Evolutionary conservation across 1,140 invertebrate genomes (phyloP).

Genomic region (Harpegnathos saltator): DNA sequence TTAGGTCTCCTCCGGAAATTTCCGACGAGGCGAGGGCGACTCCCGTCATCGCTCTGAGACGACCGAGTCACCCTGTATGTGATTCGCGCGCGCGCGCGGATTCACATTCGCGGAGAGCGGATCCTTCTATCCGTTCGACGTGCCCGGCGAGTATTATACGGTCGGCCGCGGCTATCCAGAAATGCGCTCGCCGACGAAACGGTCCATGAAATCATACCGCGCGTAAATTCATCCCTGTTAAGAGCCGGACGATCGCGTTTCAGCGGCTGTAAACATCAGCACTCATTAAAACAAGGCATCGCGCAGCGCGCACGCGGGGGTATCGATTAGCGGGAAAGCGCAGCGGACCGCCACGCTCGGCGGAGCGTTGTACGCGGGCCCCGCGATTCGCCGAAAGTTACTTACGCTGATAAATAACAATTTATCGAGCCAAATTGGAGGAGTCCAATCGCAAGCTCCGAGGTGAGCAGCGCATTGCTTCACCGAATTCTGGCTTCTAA

Average conservation of each 20-base stretch:
- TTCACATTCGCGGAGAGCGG: conserved; percentile 17
- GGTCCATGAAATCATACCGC: conserved; percentile 33
- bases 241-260: conserved; percentile 45
- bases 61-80: conserved; percentile 4
- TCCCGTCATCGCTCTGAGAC: not conserved
- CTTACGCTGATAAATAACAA: conserved; percentile 5
- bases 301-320: too few species aligned
- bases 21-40: too few species aligned
- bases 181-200: conserved; percentile 7
- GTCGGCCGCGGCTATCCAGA: not conserved
- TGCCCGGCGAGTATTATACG: not conserved
- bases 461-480: too few species aligned
- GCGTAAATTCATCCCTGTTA: conserved; percentile 48
- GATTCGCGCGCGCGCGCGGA: not conserved
- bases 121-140: conserved; percentile 30
- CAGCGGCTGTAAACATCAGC: conserved; percentile 37
- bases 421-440: too few species aligned
- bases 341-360: conserved; percentile 32
- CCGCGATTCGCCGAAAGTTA: conserved; percentile 41
- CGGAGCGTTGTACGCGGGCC: conserved; percentile 42
- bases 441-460: too few species aligned
- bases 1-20: not conserved
- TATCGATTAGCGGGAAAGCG: conserved; percentile 42
- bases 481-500: too few species aligned
- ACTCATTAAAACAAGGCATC: conserved; percentile 50